Conservation (phyloP, 1,140 invertebrate species). For the Brachionus koreanus region DNA sequence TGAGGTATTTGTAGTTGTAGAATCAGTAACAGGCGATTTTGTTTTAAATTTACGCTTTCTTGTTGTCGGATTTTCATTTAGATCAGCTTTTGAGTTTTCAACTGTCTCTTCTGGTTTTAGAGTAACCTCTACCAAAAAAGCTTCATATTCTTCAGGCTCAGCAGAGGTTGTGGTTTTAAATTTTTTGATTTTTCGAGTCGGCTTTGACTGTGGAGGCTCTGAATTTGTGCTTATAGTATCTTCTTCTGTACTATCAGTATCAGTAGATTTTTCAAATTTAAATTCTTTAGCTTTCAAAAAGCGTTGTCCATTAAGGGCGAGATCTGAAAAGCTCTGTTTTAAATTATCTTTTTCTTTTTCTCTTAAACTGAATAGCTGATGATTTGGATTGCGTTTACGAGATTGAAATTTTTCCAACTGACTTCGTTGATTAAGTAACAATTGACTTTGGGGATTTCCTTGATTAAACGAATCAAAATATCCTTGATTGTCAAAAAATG, state of each 20-base stretch:
- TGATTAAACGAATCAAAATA: neutral
- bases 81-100: too few species aligned
- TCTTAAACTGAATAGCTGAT: slow-evolving; percentile 3
- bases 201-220: neutral
- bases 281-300: slow-evolving; percentile 3
- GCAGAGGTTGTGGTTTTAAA: neutral
- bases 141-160: neutral
- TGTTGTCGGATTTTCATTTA: neutral
- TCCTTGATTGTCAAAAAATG: neutral
- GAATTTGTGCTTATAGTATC: neutral
- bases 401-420: slow-evolving; percentile 16
- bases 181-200: neutral
- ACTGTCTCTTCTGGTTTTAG: neutral
- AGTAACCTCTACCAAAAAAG: neutral
- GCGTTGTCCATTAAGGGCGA: neutral
- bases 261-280: neutral
- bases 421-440: neutral
- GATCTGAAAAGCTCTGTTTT: neutral
- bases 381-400: neutral
- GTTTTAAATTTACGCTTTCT: too few species aligned
- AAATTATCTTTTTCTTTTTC: slow-evolving; percentile 37
- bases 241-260: neutral
- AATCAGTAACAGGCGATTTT: neutral
- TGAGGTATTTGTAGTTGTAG: neutral
- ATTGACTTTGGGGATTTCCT: neutral